Evolutionary conservation across 2,113 vertebrate genomes (phyloP).

Genomic region (Rhynchomys soricoides): DNA sequence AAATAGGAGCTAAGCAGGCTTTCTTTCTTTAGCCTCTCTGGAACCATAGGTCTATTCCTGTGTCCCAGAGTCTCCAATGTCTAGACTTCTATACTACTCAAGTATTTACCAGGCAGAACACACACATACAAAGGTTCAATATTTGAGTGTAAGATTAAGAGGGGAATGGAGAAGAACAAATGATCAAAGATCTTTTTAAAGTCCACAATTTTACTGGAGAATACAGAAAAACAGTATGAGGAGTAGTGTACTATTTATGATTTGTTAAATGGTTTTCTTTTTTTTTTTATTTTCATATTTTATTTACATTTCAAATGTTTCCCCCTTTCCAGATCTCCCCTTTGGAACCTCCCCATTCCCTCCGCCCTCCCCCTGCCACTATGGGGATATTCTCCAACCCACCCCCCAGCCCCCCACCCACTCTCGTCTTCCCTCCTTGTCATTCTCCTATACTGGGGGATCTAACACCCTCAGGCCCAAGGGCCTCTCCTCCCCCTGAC

Average conservation of each 20-base stretch:
- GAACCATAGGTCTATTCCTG: not conserved
- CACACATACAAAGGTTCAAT: not conserved
- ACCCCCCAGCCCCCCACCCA: too few relatives aligned
- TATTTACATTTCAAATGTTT: too few relatives aligned
- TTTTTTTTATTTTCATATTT: too few relatives aligned
- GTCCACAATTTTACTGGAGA: not conserved
- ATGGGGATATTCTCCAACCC: too few relatives aligned
- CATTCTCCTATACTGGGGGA: too few relatives aligned
- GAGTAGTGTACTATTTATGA: not conserved
- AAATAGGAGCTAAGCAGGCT: not conserved
- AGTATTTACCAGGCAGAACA: conserved; percentile 48
- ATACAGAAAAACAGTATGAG: conserved; percentile 18
- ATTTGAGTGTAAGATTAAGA: not conserved
- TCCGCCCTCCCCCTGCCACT: too few relatives aligned
- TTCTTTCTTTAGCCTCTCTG: conserved; percentile 3
- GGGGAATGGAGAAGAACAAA: not conserved
- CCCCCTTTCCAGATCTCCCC: too few relatives aligned
- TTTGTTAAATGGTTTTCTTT: not conserved
- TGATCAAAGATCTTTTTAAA: conserved; percentile 18
- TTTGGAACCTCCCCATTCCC: too few relatives aligned
- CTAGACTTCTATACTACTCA: not conserved
- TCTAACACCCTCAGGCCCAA: too few relatives aligned
- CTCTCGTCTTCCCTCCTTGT: too few relatives aligned
- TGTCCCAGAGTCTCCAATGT: conserved; percentile 39
- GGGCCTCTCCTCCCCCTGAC: too few relatives aligned